Percentiles rank a stretch among this genome's conserved stretches.
phyloP scores from a whole-genome alignment of 2,113 vertebrate genomes.

The Stegastes partitus region DNA sequence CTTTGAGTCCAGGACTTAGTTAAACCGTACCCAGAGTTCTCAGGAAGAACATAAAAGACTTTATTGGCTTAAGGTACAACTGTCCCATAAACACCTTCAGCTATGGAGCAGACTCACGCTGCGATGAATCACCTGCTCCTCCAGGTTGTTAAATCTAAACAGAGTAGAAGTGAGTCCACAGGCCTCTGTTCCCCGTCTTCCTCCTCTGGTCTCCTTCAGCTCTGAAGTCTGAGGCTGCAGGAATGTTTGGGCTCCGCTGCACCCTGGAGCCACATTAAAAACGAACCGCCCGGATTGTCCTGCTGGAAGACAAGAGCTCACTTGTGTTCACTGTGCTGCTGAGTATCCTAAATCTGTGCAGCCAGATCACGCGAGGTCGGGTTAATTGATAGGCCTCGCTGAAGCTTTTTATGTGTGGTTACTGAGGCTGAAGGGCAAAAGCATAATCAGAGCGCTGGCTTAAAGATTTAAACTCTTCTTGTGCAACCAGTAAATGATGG shows the following conservation, averaged over 20 bases:
- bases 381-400: slow-evolving; percentile 34
- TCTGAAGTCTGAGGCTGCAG: slow-evolving; percentile 53
- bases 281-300: slow-evolving; percentile 46
- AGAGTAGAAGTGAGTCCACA: not conserved
- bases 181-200: slow-evolving; percentile 4
- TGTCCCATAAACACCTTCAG: slow-evolving; percentile 33
- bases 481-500: slow-evolving; percentile 29
- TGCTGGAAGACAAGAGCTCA: slow-evolving; percentile 31
- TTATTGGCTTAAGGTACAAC: slow-evolving; percentile 25
- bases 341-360: slow-evolving; percentile 34
- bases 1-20: too few relatives aligned
- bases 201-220: not conserved
- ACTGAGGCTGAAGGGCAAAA: slow-evolving; percentile 14
- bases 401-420: slow-evolving; percentile 12
- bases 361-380: slow-evolving; percentile 6
- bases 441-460: slow-evolving; percentile 29
- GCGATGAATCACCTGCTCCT: slow-evolving; percentile 31
- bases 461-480: slow-evolving; percentile 27
- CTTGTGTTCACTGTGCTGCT: slow-evolving; percentile 22
- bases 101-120: slow-evolving; percentile 15
- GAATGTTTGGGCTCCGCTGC: slow-evolving; percentile 61
- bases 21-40: not conserved
- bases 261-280: slow-evolving; percentile 59
- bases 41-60: slow-evolving; percentile 32
- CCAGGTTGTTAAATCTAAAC: not conserved